A percentile compares a stretch with the other conserved stretches of the same genome.
Evolutionary conservation across 2,888 invertebrate genomes (phyloP).

Genomic region (Hipparchia semele): DNA sequence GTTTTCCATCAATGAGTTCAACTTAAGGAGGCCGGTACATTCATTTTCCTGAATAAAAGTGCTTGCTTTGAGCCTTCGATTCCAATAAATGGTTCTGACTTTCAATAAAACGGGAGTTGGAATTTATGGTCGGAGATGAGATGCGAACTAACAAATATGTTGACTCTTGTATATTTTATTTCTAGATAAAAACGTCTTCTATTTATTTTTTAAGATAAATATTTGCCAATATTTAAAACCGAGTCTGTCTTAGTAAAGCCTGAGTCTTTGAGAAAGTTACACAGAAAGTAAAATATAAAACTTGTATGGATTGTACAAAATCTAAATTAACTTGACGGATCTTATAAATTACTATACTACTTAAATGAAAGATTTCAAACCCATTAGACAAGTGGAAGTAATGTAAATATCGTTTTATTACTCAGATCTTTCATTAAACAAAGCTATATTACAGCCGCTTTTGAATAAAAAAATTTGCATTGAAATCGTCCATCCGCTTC

Average conservation of each 20-base stretch:
- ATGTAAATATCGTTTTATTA: no score
- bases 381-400: no score
- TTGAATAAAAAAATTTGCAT: no score
- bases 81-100: slow-evolving; percentile 32
- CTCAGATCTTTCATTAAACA: no score
- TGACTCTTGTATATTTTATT: slow-evolving; percentile 15
- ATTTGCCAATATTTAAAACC: background rate
- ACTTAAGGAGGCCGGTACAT: slow-evolving; percentile 24
- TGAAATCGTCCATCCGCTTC: no score
- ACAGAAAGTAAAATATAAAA: no score
- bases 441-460: no score
- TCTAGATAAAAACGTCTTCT: background rate
- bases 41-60: slow-evolving; percentile 34
- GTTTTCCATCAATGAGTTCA: slow-evolving; percentile 24
- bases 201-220: background rate
- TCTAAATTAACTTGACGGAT: no score
- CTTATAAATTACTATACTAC: no score
- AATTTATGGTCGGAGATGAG: slow-evolving; percentile 23
- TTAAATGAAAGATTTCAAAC: no score
- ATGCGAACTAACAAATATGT: slow-evolving; percentile 20
- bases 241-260: background rate
- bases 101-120: slow-evolving; percentile 32
- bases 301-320: no score
- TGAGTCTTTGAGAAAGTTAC: no score
- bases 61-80: slow-evolving; percentile 30